These are phyloP conservation scores for Pogonocherus hispidulus DNA, from an alignment of 2,888 invertebrate species.

Conservation along the genomic window DNA sequence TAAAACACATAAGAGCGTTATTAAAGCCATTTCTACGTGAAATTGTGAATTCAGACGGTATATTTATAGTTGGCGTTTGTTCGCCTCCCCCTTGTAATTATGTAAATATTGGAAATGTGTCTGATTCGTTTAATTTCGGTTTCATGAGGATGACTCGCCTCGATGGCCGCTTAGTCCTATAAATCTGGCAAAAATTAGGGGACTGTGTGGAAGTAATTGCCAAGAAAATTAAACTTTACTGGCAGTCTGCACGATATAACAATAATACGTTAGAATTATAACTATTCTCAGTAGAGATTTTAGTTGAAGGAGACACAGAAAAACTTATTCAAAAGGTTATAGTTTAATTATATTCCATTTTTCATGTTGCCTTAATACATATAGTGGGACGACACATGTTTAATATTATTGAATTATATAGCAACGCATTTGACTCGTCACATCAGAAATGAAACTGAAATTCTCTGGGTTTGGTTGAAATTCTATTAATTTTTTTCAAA, in stretches of 20 bases:
- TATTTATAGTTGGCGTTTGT: slow-evolving; percentile 17
- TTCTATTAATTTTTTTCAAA: no score
- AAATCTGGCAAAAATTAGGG: slow-evolving; percentile 5
- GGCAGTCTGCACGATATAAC: not conserved
- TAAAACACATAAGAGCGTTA: slow-evolving; percentile 28
- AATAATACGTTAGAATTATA: not conserved
- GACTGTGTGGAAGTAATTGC: slow-evolving; percentile 2
- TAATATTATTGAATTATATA: no score
- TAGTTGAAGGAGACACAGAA: no score
- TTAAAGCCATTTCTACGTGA: slow-evolving; percentile 29
- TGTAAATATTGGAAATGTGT: slow-evolving; percentile 38
- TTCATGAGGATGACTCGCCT: slow-evolving; percentile 19
- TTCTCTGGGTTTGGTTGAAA: no score
- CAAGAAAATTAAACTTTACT: not conserved
- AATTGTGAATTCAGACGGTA: slow-evolving; percentile 17
- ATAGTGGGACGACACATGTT: no score
- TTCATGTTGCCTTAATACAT: no score
- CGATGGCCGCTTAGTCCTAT: not conserved
- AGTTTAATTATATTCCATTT: no score
- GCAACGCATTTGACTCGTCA: no score
- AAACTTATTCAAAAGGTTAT: no score
- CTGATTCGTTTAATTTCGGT: slow-evolving; percentile 30
- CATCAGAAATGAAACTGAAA: no score
- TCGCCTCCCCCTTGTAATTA: slow-evolving; percentile 29
- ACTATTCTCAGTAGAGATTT: not conserved